Conservation (phyloP, 2,113 vertebrate species). For the Pomatorhinus ruficollis region DNA sequence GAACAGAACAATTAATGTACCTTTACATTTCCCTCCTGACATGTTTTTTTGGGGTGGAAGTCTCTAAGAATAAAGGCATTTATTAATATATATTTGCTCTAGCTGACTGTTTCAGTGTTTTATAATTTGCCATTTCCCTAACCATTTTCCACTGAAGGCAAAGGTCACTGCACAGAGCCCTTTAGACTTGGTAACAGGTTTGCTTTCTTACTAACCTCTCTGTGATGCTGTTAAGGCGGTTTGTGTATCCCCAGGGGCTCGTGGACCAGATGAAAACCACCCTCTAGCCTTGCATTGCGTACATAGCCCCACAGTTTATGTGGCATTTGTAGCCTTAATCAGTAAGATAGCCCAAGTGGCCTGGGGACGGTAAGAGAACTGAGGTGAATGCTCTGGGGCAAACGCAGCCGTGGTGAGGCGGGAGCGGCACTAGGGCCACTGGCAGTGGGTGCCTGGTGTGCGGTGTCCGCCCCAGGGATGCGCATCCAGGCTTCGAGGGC, state of each 20-base stretch:
- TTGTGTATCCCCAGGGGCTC: neutral
- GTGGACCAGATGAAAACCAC: neutral
- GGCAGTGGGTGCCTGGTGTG: neutral
- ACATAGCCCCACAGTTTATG: neutral
- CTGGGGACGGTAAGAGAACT: fast-evolving
- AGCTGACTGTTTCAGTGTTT: neutral
- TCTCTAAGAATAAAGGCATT: neutral
- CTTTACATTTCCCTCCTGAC: neutral
- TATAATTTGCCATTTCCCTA: neutral
- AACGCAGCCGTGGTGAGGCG: fast-evolving
- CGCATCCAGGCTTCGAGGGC: neutral
- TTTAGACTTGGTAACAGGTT: neutral
- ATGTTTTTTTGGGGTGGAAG: neutral
- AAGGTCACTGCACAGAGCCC: neutral
- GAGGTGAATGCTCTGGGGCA: fast-evolving
- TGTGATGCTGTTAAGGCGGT: neutral
- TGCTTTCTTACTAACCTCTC: neutral
- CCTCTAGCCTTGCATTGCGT: neutral
- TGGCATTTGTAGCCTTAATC: neutral
- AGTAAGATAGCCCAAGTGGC: fast-evolving
- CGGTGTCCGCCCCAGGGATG: fast-evolving
- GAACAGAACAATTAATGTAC: neutral
- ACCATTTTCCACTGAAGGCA: neutral
- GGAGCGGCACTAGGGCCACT: fast-evolving
- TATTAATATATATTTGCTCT: neutral